These are phyloP conservation scores for Yponomeuta cagnagella DNA, from an alignment of 2,888 invertebrate genomes.

Conservation along the genomic window DNA sequence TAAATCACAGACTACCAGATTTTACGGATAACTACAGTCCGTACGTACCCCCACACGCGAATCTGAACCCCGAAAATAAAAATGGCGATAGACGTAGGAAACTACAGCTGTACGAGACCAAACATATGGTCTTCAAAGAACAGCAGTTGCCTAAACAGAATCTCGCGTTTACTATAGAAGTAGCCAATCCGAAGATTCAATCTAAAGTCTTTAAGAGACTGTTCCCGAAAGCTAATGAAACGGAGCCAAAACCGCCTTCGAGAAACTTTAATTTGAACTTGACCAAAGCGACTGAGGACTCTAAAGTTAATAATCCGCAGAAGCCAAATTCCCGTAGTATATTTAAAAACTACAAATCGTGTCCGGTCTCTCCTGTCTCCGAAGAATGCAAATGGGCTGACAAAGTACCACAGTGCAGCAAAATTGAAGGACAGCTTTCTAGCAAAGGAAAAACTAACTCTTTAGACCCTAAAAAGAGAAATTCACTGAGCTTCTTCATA, in stretches of 20 bases:
- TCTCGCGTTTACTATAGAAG: conserved; percentile 54
- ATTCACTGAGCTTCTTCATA: conserved; percentile 80
- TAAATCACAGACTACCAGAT: conserved; percentile 64
- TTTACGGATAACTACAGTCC: conserved; percentile 45
- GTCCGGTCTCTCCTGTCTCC: conserved; percentile 88
- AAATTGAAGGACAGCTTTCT: conserved; percentile 30
- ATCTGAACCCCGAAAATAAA: conserved; percentile 29
- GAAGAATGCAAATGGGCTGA: conserved; percentile 83
- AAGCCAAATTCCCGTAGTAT: conserved; percentile 71
- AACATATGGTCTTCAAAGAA: conserved; percentile 54
- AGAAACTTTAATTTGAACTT: conserved; percentile 63
- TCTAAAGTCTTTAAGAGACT: conserved; percentile 65
- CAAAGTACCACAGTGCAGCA: conserved; percentile 48
- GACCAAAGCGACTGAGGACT: conserved; percentile 49
- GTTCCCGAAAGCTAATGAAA: conserved; percentile 42
- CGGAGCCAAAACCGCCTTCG: conserved; percentile 44
- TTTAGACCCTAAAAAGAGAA: conserved; percentile 68
- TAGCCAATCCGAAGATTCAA: conserved; percentile 41
- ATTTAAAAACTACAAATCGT: conserved; percentile 82
- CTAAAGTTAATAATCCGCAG: conserved; percentile 38
- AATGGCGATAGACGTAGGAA: conserved; percentile 41
- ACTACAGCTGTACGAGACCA: conserved; percentile 37
- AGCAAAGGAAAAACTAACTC: conserved; percentile 56
- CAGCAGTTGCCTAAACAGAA: conserved; percentile 46
- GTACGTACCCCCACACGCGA: conserved; percentile 66